A percentile compares a stretch with the other conserved stretches of the same genome.
Conservation (phyloP, 1,140 invertebrate genomes). For the Heterodera carotae region DNA sequence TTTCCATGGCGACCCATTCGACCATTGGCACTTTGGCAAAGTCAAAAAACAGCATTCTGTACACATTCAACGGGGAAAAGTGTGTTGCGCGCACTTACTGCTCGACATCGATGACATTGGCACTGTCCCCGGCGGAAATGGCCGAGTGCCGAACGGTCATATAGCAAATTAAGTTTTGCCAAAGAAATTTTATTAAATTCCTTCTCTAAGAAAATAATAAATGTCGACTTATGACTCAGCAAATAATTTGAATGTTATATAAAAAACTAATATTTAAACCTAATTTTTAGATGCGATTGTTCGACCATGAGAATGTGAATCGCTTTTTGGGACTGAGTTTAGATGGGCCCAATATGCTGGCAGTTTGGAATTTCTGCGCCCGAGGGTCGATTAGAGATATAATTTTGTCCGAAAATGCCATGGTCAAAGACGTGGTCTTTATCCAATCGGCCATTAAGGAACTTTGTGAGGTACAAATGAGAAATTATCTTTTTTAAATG, state of each 20-base stretch:
- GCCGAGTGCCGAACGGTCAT: constrained; percentile 46
- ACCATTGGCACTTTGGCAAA: constrained; percentile 55
- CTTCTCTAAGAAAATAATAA: no score
- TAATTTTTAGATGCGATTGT: constrained; percentile 72
- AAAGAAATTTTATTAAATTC: no score
- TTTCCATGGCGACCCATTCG: constrained; percentile 55
- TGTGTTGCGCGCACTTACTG: constrained; percentile 51
- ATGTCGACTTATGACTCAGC: no score
- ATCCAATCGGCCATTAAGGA: constrained; percentile 61
- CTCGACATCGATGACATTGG: constrained; percentile 36
- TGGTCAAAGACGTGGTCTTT: constrained; percentile 60
- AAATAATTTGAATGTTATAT: no score
- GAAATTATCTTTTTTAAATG: no score
- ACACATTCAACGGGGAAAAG: constrained; percentile 40
- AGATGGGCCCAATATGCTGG: constrained; percentile 71
- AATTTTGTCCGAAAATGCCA: constrained; percentile 42
- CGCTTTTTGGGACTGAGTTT: constrained; percentile 83
- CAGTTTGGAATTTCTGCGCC: constrained; percentile 57
- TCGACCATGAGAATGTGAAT: constrained; percentile 84
- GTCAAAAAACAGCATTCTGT: constrained; percentile 57
- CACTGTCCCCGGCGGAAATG: constrained; percentile 33
- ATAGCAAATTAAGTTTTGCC: no score
- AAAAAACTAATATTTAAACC: no score
- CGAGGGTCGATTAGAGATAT: constrained; percentile 58
- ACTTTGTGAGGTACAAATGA: constrained; percentile 34